Evolutionary conservation across 2,888 invertebrate genomes (phyloP).

Genomic region (Epistrophe grossulariae): DNA sequence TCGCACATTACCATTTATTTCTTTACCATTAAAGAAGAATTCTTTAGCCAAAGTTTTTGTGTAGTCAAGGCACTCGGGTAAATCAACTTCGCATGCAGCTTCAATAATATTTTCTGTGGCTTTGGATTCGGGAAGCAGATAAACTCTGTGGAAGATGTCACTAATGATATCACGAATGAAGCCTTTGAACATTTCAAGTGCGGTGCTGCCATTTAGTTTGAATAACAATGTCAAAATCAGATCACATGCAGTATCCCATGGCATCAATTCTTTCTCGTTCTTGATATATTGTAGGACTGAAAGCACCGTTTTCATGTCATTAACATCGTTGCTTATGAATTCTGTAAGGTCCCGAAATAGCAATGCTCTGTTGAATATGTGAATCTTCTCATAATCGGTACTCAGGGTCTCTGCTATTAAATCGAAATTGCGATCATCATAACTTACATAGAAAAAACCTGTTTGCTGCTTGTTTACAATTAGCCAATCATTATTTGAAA

Average conservation of each 20-base stretch:
- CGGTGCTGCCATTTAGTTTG: slow-evolving; percentile 78
- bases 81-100: slow-evolving; percentile 79
- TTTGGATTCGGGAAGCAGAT: slow-evolving; percentile 54
- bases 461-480: slow-evolving; percentile 82
- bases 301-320: slow-evolving; percentile 85
- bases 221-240: slow-evolving; percentile 77
- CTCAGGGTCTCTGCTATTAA: slow-evolving; percentile 87
- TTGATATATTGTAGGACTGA: slow-evolving; percentile 86
- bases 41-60: slow-evolving; percentile 78
- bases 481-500: slow-evolving; percentile 81
- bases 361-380: slow-evolving; percentile 92
- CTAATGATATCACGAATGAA: slow-evolving; percentile 79
- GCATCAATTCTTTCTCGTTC: slow-evolving; percentile 87
- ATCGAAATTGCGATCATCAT: slow-evolving; percentile 88
- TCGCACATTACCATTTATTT: slow-evolving; percentile 73
- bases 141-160: slow-evolving; percentile 78
- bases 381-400: slow-evolving; percentile 87
- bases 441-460: slow-evolving; percentile 87
- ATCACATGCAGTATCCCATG: slow-evolving; percentile 87
- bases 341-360: slow-evolving; percentile 90
- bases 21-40: slow-evolving; percentile 78
- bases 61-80: slow-evolving; percentile 79
- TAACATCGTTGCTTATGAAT: slow-evolving; percentile 86
- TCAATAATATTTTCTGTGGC: slow-evolving; percentile 77
- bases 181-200: slow-evolving; percentile 78